Base-by-base conservation (phyloP, 1,140 invertebrate species). In the Eupeodes corollae region DNA sequence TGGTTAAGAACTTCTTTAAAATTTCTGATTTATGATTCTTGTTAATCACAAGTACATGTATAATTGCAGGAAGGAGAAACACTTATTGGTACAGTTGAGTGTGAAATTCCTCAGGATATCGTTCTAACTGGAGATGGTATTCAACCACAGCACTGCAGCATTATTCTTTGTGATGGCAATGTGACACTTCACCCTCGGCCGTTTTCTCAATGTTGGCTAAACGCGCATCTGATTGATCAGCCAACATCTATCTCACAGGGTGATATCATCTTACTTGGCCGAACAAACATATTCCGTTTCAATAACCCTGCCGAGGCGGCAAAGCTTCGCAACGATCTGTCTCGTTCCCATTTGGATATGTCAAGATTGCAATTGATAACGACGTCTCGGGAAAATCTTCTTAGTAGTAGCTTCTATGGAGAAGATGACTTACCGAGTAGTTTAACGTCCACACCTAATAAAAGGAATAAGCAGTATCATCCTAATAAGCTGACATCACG, bases 241-340 rank as follows among this genome's bases (percentile, higher is more conserved):
- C 80, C 85, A 19, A 82, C 79, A 15, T 75, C 78, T 57, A 73
- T 91, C 14, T 83, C 78, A 16, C 88, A 90, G 73, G 86, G 82
- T 71, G 75, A 70, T 48, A 86, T 91, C 26, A 83, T 95, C 30
- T 70, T 91, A 21, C 73, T 95, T 15, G 91, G 91, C 3, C 79
- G 85, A 51, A 89, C 86, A 35, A 91, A 91, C 66, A 91, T 93
- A 77, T 94, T 94, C 69, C 80, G 90, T 32, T 93, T 90, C 67
- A 94, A 93, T 70, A 88, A 94, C 74, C 91, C 91, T 19, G 84
- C 77, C 0, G 89, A 93, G 67, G 89, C 88, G 12, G 88, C 88
- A 12, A 86, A 88, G 64, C 69, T 93, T 39, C 76, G 88, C 33
- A 82, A 69, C 75, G 80, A 63, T 78, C 80, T 58, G 74, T 78